Base-by-base conservation (phyloP, 2,888 invertebrate genomes). In the Papilio protenor region DNA sequence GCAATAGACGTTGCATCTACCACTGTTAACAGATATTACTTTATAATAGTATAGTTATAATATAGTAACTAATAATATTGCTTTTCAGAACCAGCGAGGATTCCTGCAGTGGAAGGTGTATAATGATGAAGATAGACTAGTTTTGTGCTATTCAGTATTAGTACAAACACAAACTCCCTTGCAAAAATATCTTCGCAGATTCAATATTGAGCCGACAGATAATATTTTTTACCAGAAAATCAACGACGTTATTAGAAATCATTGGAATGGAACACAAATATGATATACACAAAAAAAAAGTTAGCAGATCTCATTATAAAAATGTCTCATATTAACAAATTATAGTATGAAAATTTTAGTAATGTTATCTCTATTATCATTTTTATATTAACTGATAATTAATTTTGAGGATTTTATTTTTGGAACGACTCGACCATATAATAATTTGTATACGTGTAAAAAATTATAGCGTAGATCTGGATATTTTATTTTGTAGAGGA, bases 31-130 rank as follows among this genome's bases (percentile, higher is more conserved):
- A 14, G 40, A 27, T 69, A n/a, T n/a, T n/a, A n/a, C n/a, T n/a
- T n/a, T 66, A 27, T 27, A 27, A 27, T 2, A 27, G 27, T 27
- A 27, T 27, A 27, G 27, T 27, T 27, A 27, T 27, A 27, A 27
- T 27, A 27, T 27, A 2, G 27, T 27, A 27, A 27, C 27, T 27
- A 27, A 27, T 27, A 12, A 3, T n/a, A 40, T 12, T 21, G 2
- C 5, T 76, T 79, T 86, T 21, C 87, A 94, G 94, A 93, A 93
- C 80, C 91, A 91, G 81, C 90, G 93, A 1, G 94, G 94, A 2
- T 87, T 82, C 78, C 81, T 94, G 59, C 85, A 86, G 55, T 94
- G 94, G 94, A 85, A 88, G 14, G 89, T 93, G 71, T 87, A 88
- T 82, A 93, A 93, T 81, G 93, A 93, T 81, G 73, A 81, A 2